Base-by-base conservation (phyloP, 2,888 invertebrate genomes). In the Agrochola lychnidis region DNA sequence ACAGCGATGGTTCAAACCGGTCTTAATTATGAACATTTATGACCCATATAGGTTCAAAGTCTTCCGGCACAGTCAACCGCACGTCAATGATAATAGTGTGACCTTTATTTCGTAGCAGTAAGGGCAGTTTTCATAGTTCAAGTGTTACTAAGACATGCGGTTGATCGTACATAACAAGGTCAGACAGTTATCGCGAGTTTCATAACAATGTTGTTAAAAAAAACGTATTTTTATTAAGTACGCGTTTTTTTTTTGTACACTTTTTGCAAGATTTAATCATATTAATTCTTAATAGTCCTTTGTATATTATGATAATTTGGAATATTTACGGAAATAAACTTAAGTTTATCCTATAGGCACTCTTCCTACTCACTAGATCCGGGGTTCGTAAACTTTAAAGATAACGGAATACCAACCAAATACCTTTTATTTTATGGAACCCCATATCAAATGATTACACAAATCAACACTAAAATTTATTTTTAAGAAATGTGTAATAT, bases 21-120 rank as follows among this genome's bases (percentile, higher is more conserved):
- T 78, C n/a, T 42, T 70, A 76, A 73, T 76, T 72, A 81, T 12
- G 45, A 36, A 22, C 68, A 80, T 80, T 76, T 85, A 78, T 78
- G 86, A 74, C 36, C 70, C 42, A 78, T 36, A 83, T 75, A 83
- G 36, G 80, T 76, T 59, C 83, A 73, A 86, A 86, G 73, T 86
- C 72, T 83, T 84, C 69, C 73, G 59, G 42, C 14, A 77, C 53
- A 59, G 45, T 63, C 30, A 42, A 48, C 56, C n/a, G 30, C 81
- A 25, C 0, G 1, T 10, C 10, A 0, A 25, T 59, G 19, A 2
- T 7, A 70, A 51, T 30, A 12, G 9, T 59, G 2, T 5, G 9
- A 42, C 0, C 25, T 45, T 45, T 77, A 80, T 45, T 80, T 22
- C 53, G 14, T 25, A 14, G 25, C 61, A 62, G 0, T n/a, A 19